Conservation (phyloP, 1,140 invertebrate genomes). For the Rhizoglyphus robini region DNA sequence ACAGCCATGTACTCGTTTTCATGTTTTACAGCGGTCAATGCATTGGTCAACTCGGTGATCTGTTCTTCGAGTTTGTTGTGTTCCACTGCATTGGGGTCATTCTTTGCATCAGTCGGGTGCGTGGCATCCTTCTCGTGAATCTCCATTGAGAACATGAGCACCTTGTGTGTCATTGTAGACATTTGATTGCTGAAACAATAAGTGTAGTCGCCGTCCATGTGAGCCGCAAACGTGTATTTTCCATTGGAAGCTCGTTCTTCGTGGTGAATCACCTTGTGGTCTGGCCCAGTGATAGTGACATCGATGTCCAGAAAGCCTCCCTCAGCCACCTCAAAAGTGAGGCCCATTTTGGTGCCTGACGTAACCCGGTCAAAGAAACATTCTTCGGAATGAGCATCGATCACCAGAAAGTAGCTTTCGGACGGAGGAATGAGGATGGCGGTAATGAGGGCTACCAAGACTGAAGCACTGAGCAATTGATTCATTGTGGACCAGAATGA, state of each 20-base stretch:
- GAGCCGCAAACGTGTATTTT: conserved; percentile 94
- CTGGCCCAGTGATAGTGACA: conserved; percentile 60
- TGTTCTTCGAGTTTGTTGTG: conserved; percentile 88
- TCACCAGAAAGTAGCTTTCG: conserved; percentile 62
- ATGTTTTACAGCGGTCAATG: conserved; percentile 84
- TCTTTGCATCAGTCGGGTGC: conserved; percentile 50
- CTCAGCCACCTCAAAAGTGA: conserved; percentile 97
- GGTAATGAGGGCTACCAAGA: no score
- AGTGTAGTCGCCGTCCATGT: conserved; percentile 76
- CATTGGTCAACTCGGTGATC: conserved; percentile 81
- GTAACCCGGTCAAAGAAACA: conserved; percentile 73
- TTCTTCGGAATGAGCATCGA: conserved; percentile 95
- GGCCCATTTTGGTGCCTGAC: conserved; percentile 49
- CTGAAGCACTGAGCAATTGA: no score
- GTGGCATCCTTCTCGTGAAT: conserved; percentile 68
- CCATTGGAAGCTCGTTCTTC: conserved; percentile 89
- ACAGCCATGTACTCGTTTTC: conserved; percentile 99
- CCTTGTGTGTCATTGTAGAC: conserved; percentile 97
- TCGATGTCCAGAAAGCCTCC: conserved; percentile 98
- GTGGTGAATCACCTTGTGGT: conserved; percentile 72
- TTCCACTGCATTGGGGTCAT: conserved; percentile 22
- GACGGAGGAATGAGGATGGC: no score
- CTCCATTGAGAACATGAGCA: conserved; percentile 95
- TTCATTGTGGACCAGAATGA: no score
- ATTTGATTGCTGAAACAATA: conserved; percentile 99